Base-by-base conservation (phyloP, 2,888 invertebrate species). In the Tinea pellionella region DNA sequence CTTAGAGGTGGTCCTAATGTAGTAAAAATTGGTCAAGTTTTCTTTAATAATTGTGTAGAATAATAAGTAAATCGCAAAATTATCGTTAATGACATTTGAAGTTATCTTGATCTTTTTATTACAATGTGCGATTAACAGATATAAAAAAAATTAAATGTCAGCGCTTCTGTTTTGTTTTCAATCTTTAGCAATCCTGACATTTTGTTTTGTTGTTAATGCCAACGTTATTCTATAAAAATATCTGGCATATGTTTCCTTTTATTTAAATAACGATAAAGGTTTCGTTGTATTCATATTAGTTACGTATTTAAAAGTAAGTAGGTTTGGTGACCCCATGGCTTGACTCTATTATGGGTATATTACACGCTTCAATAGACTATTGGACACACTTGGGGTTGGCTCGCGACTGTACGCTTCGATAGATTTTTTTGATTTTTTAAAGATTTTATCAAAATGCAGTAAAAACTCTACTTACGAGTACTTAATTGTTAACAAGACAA, bases 381-480 rank as follows among this genome's bases (percentile, higher is more conserved):
- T 79, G 64, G 84, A 71, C 74, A 83, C 80, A 77, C 73, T 71
- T 62, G 32, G 65, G 75, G 62, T 63, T 63, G 72, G 73, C 74
- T 71, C 73, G 69, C 71, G 75, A 75, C 73, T 68, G 64, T 65
- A 73, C 65, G 79, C 76, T 75, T 71, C 73, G 73, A 66, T 71
- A 71, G 37, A 32, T 19, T 37, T 37, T 37, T n/a, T n/a, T 9
- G 3, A 37, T 6, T 3, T 3, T 24, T 24, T 24, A 24, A 24
- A 24, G 55, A 16, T n/a, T 24, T 24, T 61, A 41, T 51, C 15
- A 7, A 37, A n/a, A 37, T 9, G 37, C 37, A 37, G 11, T 37
- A 37, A 37, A 37, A 37, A 37, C 6, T 37, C 9, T 24, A 24
- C 24, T 37, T 37, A 1, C 30, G 4, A 30, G 4, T 30, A 30